Conservation (phyloP, 2,113 vertebrate species). For the Platysternon megacephalum region DNA sequence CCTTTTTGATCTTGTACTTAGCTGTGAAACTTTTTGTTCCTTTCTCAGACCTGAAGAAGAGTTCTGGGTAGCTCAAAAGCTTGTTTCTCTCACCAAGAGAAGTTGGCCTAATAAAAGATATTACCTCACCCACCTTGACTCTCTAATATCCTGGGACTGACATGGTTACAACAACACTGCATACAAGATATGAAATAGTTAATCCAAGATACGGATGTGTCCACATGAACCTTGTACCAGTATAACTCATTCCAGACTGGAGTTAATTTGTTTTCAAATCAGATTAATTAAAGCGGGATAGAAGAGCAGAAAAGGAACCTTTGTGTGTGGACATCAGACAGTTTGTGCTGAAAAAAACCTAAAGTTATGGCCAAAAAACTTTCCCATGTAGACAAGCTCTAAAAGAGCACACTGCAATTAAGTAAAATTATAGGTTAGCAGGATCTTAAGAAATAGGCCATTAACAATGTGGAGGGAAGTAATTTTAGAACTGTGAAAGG, state of each 20-base stretch:
- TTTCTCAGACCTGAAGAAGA: neutral
- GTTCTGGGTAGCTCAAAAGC: neutral
- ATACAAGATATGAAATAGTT: neutral
- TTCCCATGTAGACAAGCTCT: no score
- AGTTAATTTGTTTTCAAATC: neutral
- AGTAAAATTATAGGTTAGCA: neutral
- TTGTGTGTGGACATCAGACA: no score
- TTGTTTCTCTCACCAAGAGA: neutral
- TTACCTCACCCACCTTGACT: neutral
- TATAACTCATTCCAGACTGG: neutral
- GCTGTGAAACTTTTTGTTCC: neutral
- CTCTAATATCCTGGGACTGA: neutral
- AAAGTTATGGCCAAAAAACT: no score
- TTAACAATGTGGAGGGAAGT: neutral
- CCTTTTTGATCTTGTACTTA: neutral
- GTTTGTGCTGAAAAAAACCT: no score
- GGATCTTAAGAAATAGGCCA: neutral
- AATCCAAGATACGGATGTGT: neutral
- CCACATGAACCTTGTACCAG: neutral
- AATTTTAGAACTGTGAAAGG: neutral
- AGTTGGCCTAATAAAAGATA: neutral
- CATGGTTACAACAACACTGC: neutral
- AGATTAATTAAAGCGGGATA: neutral
- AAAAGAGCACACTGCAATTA: no score
- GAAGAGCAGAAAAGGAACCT: neutral